Evolutionary conservation across 2,888 invertebrate genomes (phyloP), one percentile per base, ranked within the genome.

Genomic region (Tricholauxania praeusta): DNA sequence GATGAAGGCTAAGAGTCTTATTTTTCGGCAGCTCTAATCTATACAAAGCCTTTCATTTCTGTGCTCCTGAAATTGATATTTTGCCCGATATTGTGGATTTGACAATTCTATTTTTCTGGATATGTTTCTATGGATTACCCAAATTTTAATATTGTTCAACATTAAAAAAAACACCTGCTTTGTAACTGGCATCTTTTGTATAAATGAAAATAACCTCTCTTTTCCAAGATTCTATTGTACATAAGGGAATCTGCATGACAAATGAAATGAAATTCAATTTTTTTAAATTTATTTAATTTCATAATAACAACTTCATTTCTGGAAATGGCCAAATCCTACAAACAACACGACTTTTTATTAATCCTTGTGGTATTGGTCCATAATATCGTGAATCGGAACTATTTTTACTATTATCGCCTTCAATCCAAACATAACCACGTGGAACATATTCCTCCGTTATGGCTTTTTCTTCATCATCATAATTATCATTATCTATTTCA

Each of bases 321-420:
- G 48, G 73, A 59, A 91, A 84, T 0, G 95, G 95, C 94, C 94
- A 95, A 71, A 96, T 89, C 87, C 93, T 90, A 82, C 91, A 93
- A n/a, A 96, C 82, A 15, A 94, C 96, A 83, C 94, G 90, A 81
- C 96, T 94, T 78, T 92, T 89, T 70, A 97, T 90, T 12, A 98
- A 88, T 4, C 95, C 97, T 82, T 93, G 91, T 0, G 97, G 97
- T 22, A 98, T 93, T 8, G 97, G 93, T 0, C 97, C 98, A 87
- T 95, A 97, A 10, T 89, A 88, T 78, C 96, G 90, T 2, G 97
- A 97, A 88, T 98, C 98, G 0, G 92, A 91, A 12, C 97, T 97
- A 87, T 96, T 95, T 69, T 86, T 86, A 14, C 89, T 89, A 86
- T 98, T 98, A 84, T 98, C 97, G 19, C 98, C 97, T 88, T 96